Percentiles rank a stretch among this genome's conserved stretches.
phyloP scores from a whole-genome alignment of 1,140 invertebrate species.

The Cyclargus thomasi region DNA sequence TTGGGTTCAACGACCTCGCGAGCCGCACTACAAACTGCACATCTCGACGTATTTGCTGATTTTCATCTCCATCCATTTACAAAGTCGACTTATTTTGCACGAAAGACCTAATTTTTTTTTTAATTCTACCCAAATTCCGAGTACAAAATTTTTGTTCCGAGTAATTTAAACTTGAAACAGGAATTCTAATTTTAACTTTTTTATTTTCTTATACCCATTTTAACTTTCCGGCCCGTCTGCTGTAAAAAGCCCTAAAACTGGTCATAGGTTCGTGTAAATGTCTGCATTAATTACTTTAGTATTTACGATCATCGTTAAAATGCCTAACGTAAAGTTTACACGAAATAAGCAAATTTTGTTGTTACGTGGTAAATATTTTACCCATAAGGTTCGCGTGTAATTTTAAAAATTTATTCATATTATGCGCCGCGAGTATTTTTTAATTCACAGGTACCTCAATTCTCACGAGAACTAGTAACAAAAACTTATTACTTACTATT shows the following conservation, averaged over 20 bases:
- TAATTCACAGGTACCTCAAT: too few species aligned
- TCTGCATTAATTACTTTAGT: neutral
- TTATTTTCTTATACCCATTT: neutral
- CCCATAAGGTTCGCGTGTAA: too few species aligned
- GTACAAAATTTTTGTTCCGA: too few species aligned
- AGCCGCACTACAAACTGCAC: constrained; percentile 3
- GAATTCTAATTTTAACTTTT: neutral
- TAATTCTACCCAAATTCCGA: neutral
- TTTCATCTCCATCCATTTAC: neutral
- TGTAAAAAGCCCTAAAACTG: neutral
- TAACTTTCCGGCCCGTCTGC: neutral
- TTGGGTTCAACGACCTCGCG: constrained; percentile 5
- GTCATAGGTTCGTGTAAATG: neutral
- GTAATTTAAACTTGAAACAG: neutral
- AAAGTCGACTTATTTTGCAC: neutral
- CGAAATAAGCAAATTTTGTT: neutral
- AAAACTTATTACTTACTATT: too few species aligned
- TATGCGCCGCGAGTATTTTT: too few species aligned
- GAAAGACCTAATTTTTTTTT: too few species aligned
- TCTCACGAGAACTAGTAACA: too few species aligned
- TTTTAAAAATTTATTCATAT: too few species aligned
- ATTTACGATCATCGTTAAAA: neutral
- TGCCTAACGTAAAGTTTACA: neutral
- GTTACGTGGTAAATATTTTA: too few species aligned
- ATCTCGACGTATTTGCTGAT: neutral